Conservation (phyloP, 2,888 invertebrate genomes). For the Sicus ferrugineus region DNA sequence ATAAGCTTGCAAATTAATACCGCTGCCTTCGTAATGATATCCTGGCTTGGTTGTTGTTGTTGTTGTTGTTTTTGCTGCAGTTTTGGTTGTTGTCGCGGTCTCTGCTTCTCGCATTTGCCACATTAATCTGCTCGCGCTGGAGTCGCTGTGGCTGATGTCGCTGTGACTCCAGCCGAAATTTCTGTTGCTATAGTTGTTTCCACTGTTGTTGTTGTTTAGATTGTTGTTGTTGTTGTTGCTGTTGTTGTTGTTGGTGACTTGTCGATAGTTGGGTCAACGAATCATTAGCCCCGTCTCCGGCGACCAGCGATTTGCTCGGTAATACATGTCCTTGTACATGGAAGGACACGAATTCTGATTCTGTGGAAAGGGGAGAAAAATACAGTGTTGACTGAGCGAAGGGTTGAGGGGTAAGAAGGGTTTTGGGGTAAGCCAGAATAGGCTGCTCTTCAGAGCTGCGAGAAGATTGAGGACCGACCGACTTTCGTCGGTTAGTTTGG, state of each 20-base stretch:
- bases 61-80: conserved; percentile 18
- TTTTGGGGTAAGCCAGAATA: too few relatives aligned
- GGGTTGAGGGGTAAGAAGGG: background rate
- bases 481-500: too few relatives aligned
- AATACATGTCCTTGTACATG: conserved; percentile 90
- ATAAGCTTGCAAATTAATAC: conserved; percentile 45
- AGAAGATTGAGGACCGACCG: too few relatives aligned
- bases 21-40: conserved; percentile 24
- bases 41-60: conserved; percentile 12
- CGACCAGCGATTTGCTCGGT: conserved; percentile 70
- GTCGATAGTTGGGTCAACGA: conserved; percentile 57
- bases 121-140: too few relatives aligned
- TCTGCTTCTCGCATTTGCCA: too few relatives aligned
- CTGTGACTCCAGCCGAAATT: conserved; percentile 7
- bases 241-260: conserved; percentile 31
- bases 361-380: conserved; percentile 40
- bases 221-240: conserved; percentile 39
- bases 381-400: background rate
- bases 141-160: too few relatives aligned
- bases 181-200: conserved; percentile 26
- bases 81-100: too few relatives aligned
- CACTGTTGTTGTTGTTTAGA: conserved; percentile 33
- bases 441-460: too few relatives aligned
- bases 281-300: conserved; percentile 62
- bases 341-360: conserved; percentile 78